Evolutionary conservation across 2,113 vertebrate genomes (phyloP).

Genomic region (Cacatua alba): DNA sequence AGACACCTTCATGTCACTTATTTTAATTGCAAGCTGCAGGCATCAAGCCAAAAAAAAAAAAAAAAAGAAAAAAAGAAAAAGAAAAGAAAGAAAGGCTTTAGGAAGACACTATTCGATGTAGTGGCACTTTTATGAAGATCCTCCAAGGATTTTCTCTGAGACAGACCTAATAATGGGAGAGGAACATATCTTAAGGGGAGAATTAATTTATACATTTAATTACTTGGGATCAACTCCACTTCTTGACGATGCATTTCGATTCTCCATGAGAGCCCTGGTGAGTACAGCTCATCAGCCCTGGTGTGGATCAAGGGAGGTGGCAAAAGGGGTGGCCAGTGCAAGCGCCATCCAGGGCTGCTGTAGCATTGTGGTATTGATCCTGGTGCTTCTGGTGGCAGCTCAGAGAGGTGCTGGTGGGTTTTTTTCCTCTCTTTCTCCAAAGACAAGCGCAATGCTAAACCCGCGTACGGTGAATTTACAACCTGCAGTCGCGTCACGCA

Average conservation of each 20-base stretch:
- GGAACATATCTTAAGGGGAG: slow-evolving; percentile 77
- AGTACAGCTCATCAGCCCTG: background rate
- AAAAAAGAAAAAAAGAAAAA: background rate
- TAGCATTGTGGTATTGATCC: background rate
- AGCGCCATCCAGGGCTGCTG: background rate
- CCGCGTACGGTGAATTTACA: background rate
- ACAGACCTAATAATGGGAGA: slow-evolving; percentile 76
- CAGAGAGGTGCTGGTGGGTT: background rate
- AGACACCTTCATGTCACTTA: slow-evolving; percentile 77
- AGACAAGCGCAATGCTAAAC: rapidly evolving
- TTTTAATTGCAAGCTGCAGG: slow-evolving; percentile 81
- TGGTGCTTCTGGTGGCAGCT: background rate
- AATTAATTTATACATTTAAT: slow-evolving; percentile 86
- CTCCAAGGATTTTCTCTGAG: slow-evolving; percentile 58
- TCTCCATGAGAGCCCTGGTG: slow-evolving; percentile 41
- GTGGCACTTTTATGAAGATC: slow-evolving; percentile 46
- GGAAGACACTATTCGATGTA: slow-evolving; percentile 49
- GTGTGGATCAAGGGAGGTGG: background rate
- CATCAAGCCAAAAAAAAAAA: background rate
- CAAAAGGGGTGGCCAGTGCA: background rate
- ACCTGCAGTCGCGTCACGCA: background rate
- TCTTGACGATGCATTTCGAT: background rate
- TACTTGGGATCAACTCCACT: slow-evolving; percentile 75
- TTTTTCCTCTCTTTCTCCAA: background rate
- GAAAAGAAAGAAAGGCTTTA: background rate